phyloP scores from a whole-genome alignment of 2,888 invertebrate genomes.

The Nomada hirtipes region DNA sequence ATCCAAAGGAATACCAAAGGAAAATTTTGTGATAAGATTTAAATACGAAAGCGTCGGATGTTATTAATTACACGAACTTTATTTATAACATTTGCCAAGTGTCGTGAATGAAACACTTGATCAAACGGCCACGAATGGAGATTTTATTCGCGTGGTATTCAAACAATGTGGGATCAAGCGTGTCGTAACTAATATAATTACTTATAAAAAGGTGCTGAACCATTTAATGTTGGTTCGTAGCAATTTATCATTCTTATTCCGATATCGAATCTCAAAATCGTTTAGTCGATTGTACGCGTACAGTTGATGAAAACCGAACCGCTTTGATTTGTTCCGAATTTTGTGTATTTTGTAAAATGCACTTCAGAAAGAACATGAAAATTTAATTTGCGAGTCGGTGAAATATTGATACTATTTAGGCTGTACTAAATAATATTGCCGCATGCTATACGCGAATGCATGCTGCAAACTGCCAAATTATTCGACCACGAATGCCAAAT shows the following conservation, averaged over 20 bases:
- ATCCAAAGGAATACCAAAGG: conserved; percentile 68
- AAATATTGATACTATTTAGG: not conserved
- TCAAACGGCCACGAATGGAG: not conserved
- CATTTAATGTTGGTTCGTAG: not conserved
- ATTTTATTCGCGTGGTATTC: not conserved
- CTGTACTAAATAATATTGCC: not conserved
- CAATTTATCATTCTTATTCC: not conserved
- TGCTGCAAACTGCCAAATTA: conserved; percentile 66
- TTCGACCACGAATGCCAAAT: conserved; percentile 76
- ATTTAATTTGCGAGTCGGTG: not conserved
- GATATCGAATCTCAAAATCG: conserved; percentile 3
- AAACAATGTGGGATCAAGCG: not conserved
- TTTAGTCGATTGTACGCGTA: not conserved
- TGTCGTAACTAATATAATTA: not conserved
- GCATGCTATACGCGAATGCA: conserved; percentile 1
- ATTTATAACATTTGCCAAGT: not conserved
- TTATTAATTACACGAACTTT: conserved; percentile 27
- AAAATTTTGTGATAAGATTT: conserved; percentile 48
- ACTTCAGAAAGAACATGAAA: not conserved
- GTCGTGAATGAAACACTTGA: not conserved
- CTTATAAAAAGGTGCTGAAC: not conserved
- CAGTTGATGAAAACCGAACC: not conserved
- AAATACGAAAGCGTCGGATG: conserved; percentile 39
- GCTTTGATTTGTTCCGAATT: not conserved
- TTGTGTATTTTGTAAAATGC: not conserved